phyloP scores from a whole-genome alignment of 2,113 vertebrate species.

The Myanophis thanlyinensis region DNA sequence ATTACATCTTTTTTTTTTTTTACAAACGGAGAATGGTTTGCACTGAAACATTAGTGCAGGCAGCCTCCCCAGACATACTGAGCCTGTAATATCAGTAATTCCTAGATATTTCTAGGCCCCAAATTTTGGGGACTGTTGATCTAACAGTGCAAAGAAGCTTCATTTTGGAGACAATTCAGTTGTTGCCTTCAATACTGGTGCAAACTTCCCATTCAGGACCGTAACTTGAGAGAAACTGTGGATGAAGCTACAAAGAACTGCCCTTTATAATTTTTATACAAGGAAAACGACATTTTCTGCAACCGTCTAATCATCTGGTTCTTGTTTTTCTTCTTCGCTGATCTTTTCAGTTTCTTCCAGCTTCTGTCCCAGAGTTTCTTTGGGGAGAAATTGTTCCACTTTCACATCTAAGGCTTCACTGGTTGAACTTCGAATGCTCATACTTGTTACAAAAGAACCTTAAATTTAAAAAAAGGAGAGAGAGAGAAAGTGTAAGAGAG shows the following conservation, averaged over 20 bases:
- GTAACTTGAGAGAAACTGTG: background rate
- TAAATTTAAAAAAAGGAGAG: slow-evolving; percentile 29
- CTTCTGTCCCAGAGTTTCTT: slow-evolving; percentile 24
- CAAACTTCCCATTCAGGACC: background rate
- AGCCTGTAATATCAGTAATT: background rate
- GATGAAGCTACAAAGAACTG: background rate
- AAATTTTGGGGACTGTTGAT: background rate
- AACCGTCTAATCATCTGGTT: background rate
- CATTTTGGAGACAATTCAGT: background rate
- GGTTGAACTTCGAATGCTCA: slow-evolving; percentile 77
- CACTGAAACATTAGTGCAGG: background rate
- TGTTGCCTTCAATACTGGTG: too few species aligned
- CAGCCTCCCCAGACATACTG: background rate
- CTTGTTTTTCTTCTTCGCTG: background rate
- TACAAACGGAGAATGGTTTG: background rate
- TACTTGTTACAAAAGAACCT: slow-evolving; percentile 82
- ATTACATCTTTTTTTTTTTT: too few species aligned
- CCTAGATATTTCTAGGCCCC: background rate
- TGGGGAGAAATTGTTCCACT: slow-evolving; percentile 69
- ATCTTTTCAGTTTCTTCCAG: background rate
- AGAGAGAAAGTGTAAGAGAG: background rate
- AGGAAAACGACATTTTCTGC: background rate
- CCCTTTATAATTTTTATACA: background rate
- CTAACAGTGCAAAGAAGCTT: background rate
- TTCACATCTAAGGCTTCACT: slow-evolving; percentile 84